Base-by-base conservation (phyloP, 2,113 vertebrate species). In the Hystrix brachyura region DNA sequence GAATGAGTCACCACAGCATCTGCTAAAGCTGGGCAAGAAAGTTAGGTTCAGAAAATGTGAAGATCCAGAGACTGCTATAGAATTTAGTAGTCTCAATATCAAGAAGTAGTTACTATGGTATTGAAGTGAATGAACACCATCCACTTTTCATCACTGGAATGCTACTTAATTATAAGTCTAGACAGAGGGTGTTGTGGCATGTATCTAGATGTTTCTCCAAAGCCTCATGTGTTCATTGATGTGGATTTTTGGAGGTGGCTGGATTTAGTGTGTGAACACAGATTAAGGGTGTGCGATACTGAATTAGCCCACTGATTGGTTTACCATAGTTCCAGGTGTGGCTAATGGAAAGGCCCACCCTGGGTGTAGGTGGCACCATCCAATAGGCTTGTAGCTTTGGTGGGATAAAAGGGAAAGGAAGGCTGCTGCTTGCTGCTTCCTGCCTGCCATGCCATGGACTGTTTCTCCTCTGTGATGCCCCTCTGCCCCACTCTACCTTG, bases 111-210 rank as follows among this genome's bases (percentile, higher is more conserved):
- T 87, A 34, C n/a, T 38, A 72, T 43, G 27, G 27, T 29, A 38
- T 60, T 92, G 34, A 25, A 78, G 64, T 82, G 13, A 96, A 59
- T 59, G n/a, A 92, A 0, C 13, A 79, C 13, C 13, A 92, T 18
- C 4, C 10, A 71, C 43, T 57, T 72, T 21, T 18, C 25, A 53
- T 67, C 29, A 51, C 2, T 65, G 34, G 18, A 76, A n/a, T 13
- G 80, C 48, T 62, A n/a, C 64, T 95, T 86, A 48, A 94, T 65
- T 89, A 43, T 64, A 85, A 95, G 29, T 72, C 25, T 34, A 93
- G 48, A 84, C 34, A 38, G 25, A 80, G 23, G 1, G 23, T 38
- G 10, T 46, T 76, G 17, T 29, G 46, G 46, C 46, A 51, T 51
- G 14, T 78, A 29, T 78, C 46, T 78, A 78, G 46, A 78, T 51